Evolutionary conservation across 1,140 invertebrate species (phyloP).

Genomic region (Cardiocondyla obscurior): DNA sequence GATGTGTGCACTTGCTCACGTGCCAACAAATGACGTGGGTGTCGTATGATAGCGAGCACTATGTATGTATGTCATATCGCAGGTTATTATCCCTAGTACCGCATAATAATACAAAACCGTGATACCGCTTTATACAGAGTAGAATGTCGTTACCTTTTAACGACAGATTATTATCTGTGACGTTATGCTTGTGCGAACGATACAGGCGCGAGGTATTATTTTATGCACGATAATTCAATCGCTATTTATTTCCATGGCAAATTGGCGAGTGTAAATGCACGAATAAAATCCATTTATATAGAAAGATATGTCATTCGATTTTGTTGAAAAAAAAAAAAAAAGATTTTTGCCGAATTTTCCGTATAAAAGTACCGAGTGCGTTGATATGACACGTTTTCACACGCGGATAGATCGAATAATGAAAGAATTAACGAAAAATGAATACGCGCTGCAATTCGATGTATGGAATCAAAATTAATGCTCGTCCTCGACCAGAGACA

Average conservation of each 20-base stretch:
- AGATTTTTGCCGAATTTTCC: neutral
- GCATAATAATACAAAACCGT: conserved; percentile 38
- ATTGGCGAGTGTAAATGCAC: neutral
- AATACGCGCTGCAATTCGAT: conserved; percentile 9
- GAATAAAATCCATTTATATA: neutral
- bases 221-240: conserved; percentile 2
- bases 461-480: conserved; percentile 33
- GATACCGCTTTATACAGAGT: conserved; percentile 23
- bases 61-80: conserved; percentile 27
- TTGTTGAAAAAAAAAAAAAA: neutral
- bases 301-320: neutral
- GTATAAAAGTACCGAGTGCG: neutral
- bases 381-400: conserved; percentile 12
- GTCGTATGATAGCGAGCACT: conserved; percentile 17
- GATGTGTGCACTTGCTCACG: neutral
- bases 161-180: conserved; percentile 31
- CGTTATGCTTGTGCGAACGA: neutral
- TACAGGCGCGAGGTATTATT: neutral
- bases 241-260: neutral
- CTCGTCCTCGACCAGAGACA: neutral
- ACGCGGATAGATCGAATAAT: neutral
- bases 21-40: conserved; percentile 10
- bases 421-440: conserved; percentile 9
- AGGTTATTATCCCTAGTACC: conserved; percentile 36
- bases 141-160: conserved; percentile 42